phyloP scores from a whole-genome alignment of 2,113 vertebrate genomes.

The Petroica traversi region DNA sequence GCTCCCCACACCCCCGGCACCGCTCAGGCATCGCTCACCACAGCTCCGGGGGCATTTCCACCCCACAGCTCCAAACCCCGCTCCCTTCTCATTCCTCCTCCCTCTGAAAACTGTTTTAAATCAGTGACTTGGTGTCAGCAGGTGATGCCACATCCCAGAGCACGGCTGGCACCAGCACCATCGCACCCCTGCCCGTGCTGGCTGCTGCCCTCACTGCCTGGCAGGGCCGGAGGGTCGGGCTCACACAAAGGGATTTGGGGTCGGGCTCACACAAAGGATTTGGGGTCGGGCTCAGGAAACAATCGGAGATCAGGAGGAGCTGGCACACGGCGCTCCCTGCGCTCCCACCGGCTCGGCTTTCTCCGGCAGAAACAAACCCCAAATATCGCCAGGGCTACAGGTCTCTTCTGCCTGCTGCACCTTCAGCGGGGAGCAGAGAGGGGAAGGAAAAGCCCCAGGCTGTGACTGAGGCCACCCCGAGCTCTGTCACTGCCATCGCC shows the following conservation, averaged over 20 bases:
- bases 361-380: neutral
- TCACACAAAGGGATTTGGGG: neutral
- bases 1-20: neutral
- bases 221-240: neutral
- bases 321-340: accelerated
- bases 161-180: neutral
- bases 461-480: accelerated
- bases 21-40: accelerated
- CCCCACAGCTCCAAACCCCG: neutral
- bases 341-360: neutral
- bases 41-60: neutral
- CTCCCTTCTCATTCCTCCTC: neutral
- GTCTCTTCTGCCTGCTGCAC: neutral
- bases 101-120: neutral
- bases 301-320: neutral
- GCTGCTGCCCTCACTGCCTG: neutral
- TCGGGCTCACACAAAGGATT: neutral
- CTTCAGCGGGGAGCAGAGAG: neutral
- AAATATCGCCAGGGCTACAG: neutral
- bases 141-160: neutral
- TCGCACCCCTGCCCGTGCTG: accelerated
- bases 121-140: neutral
- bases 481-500: neutral
- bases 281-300: neutral
- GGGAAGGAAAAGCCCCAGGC: neutral